Percentiles rank a stretch among this genome's conserved stretches.
Evolutionary conservation across 2,113 vertebrate genomes (phyloP).

Genomic region (Rhodinocichla rosea): DNA sequence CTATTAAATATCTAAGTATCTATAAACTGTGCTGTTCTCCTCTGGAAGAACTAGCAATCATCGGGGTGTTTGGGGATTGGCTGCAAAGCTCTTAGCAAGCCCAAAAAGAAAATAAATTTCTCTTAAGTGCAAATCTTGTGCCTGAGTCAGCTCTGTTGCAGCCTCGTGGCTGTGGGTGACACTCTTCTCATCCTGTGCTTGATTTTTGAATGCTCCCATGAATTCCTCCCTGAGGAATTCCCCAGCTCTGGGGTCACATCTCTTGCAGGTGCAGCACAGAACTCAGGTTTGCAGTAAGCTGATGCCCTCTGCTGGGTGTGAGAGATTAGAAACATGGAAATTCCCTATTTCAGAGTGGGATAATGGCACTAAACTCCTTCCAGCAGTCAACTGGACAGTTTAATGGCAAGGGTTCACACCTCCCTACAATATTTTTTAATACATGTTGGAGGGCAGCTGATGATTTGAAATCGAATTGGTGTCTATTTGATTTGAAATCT

Average conservation of each 20-base stretch:
- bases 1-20: too few species aligned
- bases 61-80: background rate
- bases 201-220: background rate
- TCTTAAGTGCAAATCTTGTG: background rate
- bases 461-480: background rate
- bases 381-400: background rate
- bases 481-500: background rate
- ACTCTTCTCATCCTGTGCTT: background rate
- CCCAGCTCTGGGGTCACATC: fast-evolving
- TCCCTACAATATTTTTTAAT: background rate
- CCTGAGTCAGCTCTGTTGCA: background rate
- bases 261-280: background rate
- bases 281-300: constrained; percentile 30
- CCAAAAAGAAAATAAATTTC: background rate
- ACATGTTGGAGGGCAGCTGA: background rate
- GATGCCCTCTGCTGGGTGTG: constrained; percentile 66
- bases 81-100: background rate
- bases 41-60: background rate
- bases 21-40: background rate
- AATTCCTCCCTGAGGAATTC: background rate
- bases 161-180: background rate
- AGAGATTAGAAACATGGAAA: background rate
- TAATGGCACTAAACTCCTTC: background rate
- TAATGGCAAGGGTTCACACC: background rate
- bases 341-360: background rate